Conservation (phyloP, 2,797 vertebrate genomes). For the Brachymystax lenok region DNA sequence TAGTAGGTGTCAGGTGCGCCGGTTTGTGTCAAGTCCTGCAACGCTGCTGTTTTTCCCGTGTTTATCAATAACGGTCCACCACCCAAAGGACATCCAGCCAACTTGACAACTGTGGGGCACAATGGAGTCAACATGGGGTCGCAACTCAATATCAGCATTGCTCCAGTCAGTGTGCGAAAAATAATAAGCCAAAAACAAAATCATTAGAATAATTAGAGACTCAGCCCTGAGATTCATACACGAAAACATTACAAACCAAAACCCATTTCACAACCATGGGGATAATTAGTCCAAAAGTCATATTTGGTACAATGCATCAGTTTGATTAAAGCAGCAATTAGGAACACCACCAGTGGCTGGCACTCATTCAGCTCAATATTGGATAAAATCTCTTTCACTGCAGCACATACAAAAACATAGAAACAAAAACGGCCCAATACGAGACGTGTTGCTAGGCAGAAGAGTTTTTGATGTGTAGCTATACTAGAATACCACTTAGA, state of each 20-base stretch:
- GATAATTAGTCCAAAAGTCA: constrained; percentile 38
- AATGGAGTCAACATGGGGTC: too few species aligned
- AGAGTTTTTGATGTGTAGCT: neutral
- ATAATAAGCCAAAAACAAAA: constrained; percentile 2
- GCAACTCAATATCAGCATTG: neutral
- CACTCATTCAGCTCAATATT: neutral
- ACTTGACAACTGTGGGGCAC: too few species aligned
- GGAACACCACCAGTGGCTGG: neutral
- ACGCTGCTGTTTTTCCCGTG: too few species aligned
- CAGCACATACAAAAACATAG: constrained; percentile 6
- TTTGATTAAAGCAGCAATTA: constrained; percentile 20
- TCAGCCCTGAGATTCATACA: constrained; percentile 78
- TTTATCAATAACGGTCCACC: too few species aligned
- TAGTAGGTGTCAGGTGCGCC: too few species aligned
- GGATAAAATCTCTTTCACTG: constrained; percentile 10
- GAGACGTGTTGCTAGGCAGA: constrained; percentile 8
- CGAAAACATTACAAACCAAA: constrained; percentile 44
- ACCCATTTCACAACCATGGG: constrained; percentile 30
- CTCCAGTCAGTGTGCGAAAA: constrained; percentile 35
- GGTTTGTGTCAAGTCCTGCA: too few species aligned
- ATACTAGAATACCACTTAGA: neutral
- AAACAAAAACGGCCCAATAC: constrained; percentile 50
- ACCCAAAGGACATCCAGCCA: too few species aligned
- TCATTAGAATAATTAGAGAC: constrained; percentile 45
- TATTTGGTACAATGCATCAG: constrained; percentile 60